phyloP scores from a whole-genome alignment of 35 echinoderm and acorn worm species.

The Patiria miniata region DNA sequence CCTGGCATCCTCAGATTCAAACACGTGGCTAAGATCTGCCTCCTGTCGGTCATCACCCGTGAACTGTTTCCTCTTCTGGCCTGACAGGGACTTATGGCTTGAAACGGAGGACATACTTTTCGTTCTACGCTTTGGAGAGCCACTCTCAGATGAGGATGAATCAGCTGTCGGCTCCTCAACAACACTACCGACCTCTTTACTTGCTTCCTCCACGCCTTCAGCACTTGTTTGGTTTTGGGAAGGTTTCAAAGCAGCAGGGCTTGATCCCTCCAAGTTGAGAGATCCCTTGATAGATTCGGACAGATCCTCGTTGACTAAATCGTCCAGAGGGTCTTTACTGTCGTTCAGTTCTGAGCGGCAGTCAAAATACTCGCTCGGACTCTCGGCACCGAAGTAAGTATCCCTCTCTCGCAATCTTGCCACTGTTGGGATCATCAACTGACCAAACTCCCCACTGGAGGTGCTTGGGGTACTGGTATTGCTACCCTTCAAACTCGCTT shows the following conservation, averaged over 20 bases:
- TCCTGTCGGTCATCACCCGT: background rate
- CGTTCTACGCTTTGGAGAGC: background rate
- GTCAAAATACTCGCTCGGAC: conserved; percentile 51
- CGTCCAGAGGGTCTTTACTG: conserved; percentile 5
- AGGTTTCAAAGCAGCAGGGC: background rate
- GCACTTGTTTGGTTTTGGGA: background rate
- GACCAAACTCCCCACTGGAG: conserved; percentile 15
- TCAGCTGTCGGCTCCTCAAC: background rate
- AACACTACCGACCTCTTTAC: background rate
- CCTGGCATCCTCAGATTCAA: background rate
- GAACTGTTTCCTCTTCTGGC: conserved; percentile 9
- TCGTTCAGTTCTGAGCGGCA: conserved; percentile 48
- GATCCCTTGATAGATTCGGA: background rate
- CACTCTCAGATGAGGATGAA: conserved; percentile 10
- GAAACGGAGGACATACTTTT: background rate
- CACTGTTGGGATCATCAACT: conserved; percentile 22
- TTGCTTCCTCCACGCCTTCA: background rate
- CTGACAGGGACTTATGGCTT: background rate
- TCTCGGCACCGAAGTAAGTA: background rate
- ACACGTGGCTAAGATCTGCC: background rate
- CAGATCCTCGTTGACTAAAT: background rate
- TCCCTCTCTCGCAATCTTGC: conserved; percentile 23
- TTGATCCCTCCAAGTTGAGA: background rate
- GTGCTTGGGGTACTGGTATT: conserved; percentile 36
- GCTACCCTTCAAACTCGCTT: background rate